Conservation (phyloP, 64 coral and sea anemone genomes). For the Trachythela sp. region DNA sequence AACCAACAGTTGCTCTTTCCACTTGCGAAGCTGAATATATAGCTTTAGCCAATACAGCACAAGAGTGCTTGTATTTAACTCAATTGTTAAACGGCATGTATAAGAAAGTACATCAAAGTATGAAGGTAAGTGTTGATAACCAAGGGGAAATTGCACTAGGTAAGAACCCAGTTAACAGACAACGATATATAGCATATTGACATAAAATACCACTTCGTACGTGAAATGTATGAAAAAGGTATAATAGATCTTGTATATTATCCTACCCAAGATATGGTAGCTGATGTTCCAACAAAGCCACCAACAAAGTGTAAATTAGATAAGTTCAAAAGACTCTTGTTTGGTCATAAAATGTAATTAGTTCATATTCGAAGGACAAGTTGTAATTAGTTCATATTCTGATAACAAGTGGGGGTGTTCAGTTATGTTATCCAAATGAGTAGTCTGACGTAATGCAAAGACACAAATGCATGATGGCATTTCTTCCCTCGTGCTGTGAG, state of each 20-base stretch:
- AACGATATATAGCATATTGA: not conserved
- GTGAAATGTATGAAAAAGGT: not conserved
- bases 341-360: not conserved
- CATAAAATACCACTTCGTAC: not conserved
- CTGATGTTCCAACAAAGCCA: not conserved
- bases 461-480: too few species aligned
- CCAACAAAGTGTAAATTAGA: not conserved
- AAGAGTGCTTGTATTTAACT: constrained; percentile 4
- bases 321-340: not conserved
- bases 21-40: constrained; percentile 15
- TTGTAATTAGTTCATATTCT: too few species aligned
- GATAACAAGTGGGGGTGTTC: too few species aligned
- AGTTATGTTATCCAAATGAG: too few species aligned
- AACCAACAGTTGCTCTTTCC: constrained; percentile 7
- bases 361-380: too few species aligned
- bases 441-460: too few species aligned
- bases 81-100: not conserved
- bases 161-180: not conserved
- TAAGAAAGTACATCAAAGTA: not conserved
- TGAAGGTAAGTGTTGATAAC: too few species aligned
- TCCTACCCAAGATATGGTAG: not conserved
- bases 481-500: too few species aligned
- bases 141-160: not conserved
- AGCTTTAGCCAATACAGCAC: not conserved
- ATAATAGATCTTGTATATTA: not conserved